Conservation (phyloP, 2,113 vertebrate genomes). For the Laticauda laticaudata region DNA sequence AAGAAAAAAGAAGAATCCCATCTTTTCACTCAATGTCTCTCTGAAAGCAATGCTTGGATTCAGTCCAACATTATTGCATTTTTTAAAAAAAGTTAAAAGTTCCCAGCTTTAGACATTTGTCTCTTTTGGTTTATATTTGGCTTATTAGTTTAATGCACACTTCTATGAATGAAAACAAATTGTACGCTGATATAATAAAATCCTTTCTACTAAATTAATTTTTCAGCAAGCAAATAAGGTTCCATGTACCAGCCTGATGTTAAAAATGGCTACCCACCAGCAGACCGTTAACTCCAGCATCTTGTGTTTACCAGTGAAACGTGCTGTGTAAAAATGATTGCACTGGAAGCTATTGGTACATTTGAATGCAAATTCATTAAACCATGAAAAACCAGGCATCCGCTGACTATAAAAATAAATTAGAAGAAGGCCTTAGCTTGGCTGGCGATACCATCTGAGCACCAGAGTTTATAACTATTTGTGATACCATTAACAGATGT, state of each 20-base stretch:
- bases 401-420: conserved; percentile 71
- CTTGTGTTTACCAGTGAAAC: conserved; percentile 53
- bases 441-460: conserved; percentile 64
- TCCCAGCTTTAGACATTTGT: neutral
- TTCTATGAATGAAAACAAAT: neutral
- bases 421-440: conserved; percentile 57
- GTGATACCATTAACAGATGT: conserved; percentile 71
- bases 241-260: conserved; percentile 50
- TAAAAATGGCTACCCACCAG: conserved; percentile 55
- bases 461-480: conserved; percentile 69
- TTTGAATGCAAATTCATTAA: conserved; percentile 69
- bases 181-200: neutral
- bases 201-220: conserved; percentile 5
- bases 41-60: neutral
- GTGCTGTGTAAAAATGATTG: conserved; percentile 56
- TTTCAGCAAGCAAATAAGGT: conserved; percentile 19
- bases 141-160: conserved; percentile 33
- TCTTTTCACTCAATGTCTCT: neutral
- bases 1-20: neutral
- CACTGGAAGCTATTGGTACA: conserved; percentile 63
- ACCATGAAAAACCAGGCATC: conserved; percentile 69
- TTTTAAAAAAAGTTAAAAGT: neutral
- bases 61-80: neutral
- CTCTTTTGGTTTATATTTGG: conserved; percentile 20
- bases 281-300: conserved; percentile 55